Base-by-base conservation (phyloP, 2,888 invertebrate genomes). In the Protula sp. region DNA sequence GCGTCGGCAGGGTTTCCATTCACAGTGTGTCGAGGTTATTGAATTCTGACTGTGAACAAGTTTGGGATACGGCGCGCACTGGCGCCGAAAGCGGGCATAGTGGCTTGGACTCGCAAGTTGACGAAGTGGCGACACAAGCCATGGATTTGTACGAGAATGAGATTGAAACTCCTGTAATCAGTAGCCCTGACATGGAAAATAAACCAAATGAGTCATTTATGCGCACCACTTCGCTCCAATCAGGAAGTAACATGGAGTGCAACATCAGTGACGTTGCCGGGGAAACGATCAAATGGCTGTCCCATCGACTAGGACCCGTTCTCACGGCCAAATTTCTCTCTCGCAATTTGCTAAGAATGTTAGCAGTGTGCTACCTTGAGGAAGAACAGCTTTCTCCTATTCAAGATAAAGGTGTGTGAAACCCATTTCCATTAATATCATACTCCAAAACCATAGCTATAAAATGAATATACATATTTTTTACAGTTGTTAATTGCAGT, bases 291-390 rank as follows among this genome's bases (percentile, higher is more conserved):
- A 87, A 92, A 63, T 97, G 97, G 95, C 77, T 98, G 61, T 89
- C 94, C 0, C 92, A 94, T 82, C 87, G 94, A 65, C 83, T 98
- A 24, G 98, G 98, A 0, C 97, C 98, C 0, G 92, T 97, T 53
- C 84, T 98, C 28, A 93, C 94, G 0, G 92, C 95, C 47, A 87
- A 91, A 69, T 89, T 92, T 82, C 85, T 98, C 30, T 91, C 94
- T 0, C 86, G 92, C 62, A 95, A 95, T 83, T 84, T 99, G 66
- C 84, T 98, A 14, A 87, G 94, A 74, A 94, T 98, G 91, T 82
- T 98, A 57, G 91, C 94, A 0, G 82, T 97, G 2, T 98, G 97
- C 81, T 98, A 94, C 78, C 88, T 92, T 27, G 92, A 76, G 1
- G 74, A 75, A n/a, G 56, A 64, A 29, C 65, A 65, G 45, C 64